phyloP scores from a whole-genome alignment of 2,888 invertebrate species.

The Eupsilia transversa region DNA sequence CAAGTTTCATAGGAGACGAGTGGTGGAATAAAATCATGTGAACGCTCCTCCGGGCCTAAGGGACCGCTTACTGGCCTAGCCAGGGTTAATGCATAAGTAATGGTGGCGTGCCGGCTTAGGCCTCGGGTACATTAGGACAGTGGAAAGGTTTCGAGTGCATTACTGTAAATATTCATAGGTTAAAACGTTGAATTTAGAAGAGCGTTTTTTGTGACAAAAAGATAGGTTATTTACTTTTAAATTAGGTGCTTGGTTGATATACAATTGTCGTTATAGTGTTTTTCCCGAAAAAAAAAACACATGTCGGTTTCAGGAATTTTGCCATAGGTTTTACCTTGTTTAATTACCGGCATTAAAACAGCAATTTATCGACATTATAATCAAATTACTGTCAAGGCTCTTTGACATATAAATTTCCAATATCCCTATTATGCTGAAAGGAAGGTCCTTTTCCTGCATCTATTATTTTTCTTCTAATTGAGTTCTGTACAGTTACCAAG shows the following conservation, averaged over 20 bases:
- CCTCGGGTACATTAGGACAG: constrained; percentile 63
- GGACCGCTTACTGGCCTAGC: constrained; percentile 88
- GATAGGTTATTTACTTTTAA: not conserved
- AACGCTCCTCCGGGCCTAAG: constrained; percentile 76
- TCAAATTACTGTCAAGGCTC: constrained; percentile 24
- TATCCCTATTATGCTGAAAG: constrained; percentile 34
- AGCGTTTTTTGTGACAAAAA: constrained; percentile 17
- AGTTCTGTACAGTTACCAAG: constrained; percentile 39
- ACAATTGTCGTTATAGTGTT: not conserved
- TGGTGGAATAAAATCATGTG: constrained; percentile 82
- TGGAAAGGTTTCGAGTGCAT: constrained; percentile 50
- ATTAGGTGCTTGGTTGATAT: not conserved
- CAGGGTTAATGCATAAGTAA: constrained; percentile 92
- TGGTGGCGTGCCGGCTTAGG: constrained; percentile 78
- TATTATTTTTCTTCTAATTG: constrained; percentile 51
- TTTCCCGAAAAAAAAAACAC: too few relatives aligned
- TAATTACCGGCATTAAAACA: not conserved
- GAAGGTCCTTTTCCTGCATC: constrained; percentile 28
- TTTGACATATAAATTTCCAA: constrained; percentile 35
- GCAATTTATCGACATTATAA: constrained; percentile 24
- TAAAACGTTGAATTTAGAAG: constrained; percentile 52
- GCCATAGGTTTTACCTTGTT: not conserved
- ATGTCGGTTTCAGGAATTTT: not conserved
- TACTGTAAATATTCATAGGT: constrained; percentile 57
- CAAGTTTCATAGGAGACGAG: constrained; percentile 68